phyloP scores from a whole-genome alignment of 2,113 vertebrate genomes.

The Tragelaphus scriptus region DNA sequence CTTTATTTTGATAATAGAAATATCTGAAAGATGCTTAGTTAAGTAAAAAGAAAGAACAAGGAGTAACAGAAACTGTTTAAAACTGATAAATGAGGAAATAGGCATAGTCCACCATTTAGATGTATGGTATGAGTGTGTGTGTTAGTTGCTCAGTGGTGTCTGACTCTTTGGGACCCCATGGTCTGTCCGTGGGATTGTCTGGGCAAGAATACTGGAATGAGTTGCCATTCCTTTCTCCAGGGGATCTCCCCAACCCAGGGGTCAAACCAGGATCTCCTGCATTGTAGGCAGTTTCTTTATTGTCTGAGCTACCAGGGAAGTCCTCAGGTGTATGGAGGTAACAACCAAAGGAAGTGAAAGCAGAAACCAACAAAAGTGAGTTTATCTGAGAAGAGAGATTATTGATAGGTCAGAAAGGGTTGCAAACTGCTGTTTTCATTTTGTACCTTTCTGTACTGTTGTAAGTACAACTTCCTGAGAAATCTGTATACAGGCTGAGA shows the following conservation, averaged over 20 bases:
- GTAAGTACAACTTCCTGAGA: neutral
- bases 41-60: neutral
- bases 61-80: neutral
- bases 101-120: neutral
- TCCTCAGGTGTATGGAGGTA: neutral
- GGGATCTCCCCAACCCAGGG: neutral
- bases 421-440: neutral
- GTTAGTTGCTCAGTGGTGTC: neutral
- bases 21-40: neutral
- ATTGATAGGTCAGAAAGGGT: neutral
- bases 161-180: neutral
- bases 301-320: neutral
- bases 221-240: neutral
- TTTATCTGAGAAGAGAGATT: constrained; percentile 21
- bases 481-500: neutral
- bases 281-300: neutral
- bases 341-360: neutral
- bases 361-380: neutral
- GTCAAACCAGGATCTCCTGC: neutral
- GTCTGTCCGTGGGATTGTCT: neutral
- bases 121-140: neutral
- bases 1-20: neutral
- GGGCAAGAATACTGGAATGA: neutral
- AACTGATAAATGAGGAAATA: neutral
- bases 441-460: neutral